Evolutionary conservation across 2,888 invertebrate genomes (phyloP).

Genomic region (Spatulosminthurus flaviceps): DNA sequence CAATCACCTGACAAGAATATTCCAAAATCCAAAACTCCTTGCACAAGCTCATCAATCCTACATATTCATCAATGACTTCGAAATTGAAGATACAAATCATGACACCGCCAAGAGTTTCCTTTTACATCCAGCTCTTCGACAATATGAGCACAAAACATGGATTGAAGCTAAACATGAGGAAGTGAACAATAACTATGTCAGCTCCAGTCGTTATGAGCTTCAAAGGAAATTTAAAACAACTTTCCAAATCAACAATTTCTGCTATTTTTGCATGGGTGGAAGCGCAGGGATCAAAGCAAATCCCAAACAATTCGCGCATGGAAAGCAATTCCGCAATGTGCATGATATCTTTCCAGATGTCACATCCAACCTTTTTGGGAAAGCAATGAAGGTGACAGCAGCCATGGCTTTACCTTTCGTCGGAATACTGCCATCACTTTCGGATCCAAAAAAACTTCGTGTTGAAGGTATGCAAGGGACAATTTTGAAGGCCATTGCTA

Average conservation of each 20-base stretch:
- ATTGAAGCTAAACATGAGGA: not conserved
- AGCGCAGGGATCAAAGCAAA: constrained; percentile 36
- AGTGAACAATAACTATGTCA: too few relatives aligned
- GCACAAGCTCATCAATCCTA: constrained; percentile 40
- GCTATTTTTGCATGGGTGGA: constrained; percentile 56
- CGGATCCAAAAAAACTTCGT: constrained; percentile 45
- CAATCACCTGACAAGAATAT: constrained; percentile 8
- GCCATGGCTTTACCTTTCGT: constrained; percentile 60
- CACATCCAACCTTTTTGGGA: constrained; percentile 24
- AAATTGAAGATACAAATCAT: not conserved
- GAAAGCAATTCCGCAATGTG: not conserved
- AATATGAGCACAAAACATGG: constrained; percentile 53
- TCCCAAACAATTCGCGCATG: not conserved
- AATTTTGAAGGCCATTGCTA: constrained; percentile 52
- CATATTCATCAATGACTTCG: constrained; percentile 31
- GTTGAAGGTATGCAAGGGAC: constrained; percentile 59
- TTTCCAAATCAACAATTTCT: constrained; percentile 47
- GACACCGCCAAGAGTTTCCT: not conserved
- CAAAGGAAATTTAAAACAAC: too few relatives aligned
- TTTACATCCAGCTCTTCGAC: constrained; percentile 50
- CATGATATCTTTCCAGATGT: constrained; percentile 57
- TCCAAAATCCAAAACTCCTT: constrained; percentile 38
- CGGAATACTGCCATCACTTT: constrained; percentile 48
- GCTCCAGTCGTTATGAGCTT: too few relatives aligned
- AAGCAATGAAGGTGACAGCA: constrained; percentile 52